phyloP scores from a whole-genome alignment of 2,797 vertebrate genomes.

The Labeo calbasu region DNA sequence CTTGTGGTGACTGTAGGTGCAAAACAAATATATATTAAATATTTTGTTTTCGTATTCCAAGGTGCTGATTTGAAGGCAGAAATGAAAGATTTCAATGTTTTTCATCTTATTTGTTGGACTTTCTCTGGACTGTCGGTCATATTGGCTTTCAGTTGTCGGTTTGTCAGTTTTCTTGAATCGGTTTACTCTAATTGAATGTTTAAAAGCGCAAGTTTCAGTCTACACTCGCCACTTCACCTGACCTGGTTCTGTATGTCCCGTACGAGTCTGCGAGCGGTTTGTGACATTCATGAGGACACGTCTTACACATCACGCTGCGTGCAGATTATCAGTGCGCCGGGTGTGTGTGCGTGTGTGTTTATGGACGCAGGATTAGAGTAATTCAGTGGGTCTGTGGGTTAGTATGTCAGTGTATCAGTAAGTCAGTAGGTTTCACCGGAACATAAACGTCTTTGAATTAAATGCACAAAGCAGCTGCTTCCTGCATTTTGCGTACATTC shows the following conservation, averaged over 20 bases:
- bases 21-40: no score
- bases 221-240: neutral
- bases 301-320: constrained; percentile 40
- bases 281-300: constrained; percentile 32
- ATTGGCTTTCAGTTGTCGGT: neutral
- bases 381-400: constrained; percentile 79
- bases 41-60: neutral
- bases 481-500: constrained; percentile 26
- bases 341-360: constrained; percentile 75
- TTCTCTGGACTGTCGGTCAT: neutral
- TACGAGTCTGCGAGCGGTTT: constrained; percentile 15
- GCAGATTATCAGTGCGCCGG: constrained; percentile 54
- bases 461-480: constrained; percentile 58
- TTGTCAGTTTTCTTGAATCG: neutral
- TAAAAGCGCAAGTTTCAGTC: neutral
- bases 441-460: constrained; percentile 68
- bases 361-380: constrained; percentile 76
- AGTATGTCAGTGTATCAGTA: constrained; percentile 89
- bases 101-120: neutral
- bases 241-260: constrained; percentile 5
- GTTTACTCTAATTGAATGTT: neutral
- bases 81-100: neutral
- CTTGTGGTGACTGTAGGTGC: no score
- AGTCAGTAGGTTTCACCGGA: constrained; percentile 80
- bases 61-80: neutral